Evolutionary conservation across 2,797 vertebrate genomes (phyloP).

Genomic region (Poeciliopsis infans): DNA sequence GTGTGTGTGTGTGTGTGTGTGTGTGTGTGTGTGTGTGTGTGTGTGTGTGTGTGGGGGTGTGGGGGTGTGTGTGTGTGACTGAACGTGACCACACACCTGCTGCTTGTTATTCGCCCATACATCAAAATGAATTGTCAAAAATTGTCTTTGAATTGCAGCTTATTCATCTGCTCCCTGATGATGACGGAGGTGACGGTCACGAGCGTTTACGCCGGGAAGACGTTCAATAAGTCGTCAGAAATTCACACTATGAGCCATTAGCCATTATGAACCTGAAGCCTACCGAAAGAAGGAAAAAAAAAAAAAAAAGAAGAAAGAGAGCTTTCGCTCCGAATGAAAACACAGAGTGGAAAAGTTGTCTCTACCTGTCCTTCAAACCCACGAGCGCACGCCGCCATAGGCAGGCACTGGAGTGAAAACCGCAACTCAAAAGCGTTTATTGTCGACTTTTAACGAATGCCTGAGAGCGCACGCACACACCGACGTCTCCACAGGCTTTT

Average conservation of each 20-base stretch:
- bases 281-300: background rate
- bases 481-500: constrained; percentile 42
- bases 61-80: constrained; percentile 8
- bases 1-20: constrained; percentile 2
- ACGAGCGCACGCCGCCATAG: constrained; percentile 6
- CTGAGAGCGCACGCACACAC: constrained; percentile 21
- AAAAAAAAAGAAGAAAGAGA: constrained; percentile 21
- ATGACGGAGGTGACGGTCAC: constrained; percentile 29
- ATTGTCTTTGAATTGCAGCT: constrained; percentile 10
- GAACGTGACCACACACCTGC: constrained; percentile 45
- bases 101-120: constrained; percentile 23
- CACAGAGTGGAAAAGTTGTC: constrained; percentile 56
- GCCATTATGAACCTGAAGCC: constrained; percentile 47
- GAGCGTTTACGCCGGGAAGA: constrained; percentile 27
- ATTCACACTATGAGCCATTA: constrained; percentile 68
- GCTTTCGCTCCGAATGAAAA: constrained; percentile 57
- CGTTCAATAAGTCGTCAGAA: constrained; percentile 42
- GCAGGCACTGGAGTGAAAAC: constrained; percentile 35
- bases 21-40: constrained; percentile 3
- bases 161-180: constrained; percentile 21
- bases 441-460: constrained; percentile 22
- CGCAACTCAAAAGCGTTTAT: constrained; percentile 33
- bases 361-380: constrained; percentile 26
- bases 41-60: background rate
- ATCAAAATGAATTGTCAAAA: constrained; percentile 2